Base-by-base conservation (phyloP, 2,888 invertebrate genomes). In the Hylaea fasciaria region DNA sequence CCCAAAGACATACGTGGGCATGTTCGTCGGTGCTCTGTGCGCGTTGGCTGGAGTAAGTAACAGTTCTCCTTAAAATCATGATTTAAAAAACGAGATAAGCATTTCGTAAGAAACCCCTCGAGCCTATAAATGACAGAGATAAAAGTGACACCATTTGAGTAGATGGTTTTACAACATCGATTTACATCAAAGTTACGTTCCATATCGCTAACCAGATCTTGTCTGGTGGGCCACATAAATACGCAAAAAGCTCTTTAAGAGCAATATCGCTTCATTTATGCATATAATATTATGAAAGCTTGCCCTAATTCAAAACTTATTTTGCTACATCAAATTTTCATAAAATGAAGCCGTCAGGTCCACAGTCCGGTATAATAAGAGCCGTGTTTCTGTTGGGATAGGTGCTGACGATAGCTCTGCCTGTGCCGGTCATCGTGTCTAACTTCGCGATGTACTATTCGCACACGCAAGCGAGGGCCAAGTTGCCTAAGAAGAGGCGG, bases 371-470 rank as follows among this genome's bases (percentile, higher is more conserved):
- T 60, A 0, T 67, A 64, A 62, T 17, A 22, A 39, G 48, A 64
- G 12, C 64, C 46, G 11, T 64, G 14, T 37, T 57, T 53, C 40
- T 49, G 46, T 48, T 54, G 13, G 51, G 61, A 64, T 76, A 93
- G 93, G 93, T 93, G 78, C 94, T 99, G 78, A 99, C 99, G 84
- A 98, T 99, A 93, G 99, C 99, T 80, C 95, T 99, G 82, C 99
- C 99, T 73, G 98, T 99, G 80, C 99, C 99, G 76, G 99, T 99
- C 89, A 99, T 99, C 85, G 99, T 99, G 73, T 98, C 98, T 91
- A 99, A 99, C 94, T 99, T 99, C 92, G 97, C 97, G 81, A 97
- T 97, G 97, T 97, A 97, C 93, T 97, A 97, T 93, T 97, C 97
- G 75, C 97, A 97, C 91, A 97, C 97, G 78, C 96, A 99, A 94